Conservation (phyloP, 2,113 vertebrate genomes). For the Catharus fuscescens region DNA sequence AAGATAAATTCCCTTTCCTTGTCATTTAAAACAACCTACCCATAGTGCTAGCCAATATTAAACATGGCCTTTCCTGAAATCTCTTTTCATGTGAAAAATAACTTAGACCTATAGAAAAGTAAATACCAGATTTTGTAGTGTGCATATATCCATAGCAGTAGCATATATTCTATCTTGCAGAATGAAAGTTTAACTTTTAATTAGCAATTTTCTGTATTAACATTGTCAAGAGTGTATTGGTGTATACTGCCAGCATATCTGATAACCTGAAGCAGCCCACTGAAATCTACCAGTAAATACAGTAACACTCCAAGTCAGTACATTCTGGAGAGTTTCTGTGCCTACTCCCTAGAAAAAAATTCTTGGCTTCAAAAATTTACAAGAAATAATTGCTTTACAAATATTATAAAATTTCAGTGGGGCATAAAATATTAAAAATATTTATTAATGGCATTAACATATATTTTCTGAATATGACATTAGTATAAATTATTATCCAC, state of each 20-base stretch:
- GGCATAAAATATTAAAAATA: not conserved
- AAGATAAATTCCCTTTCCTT: not conserved
- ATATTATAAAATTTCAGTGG: not conserved
- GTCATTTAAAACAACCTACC: not conserved
- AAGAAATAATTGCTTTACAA: not conserved
- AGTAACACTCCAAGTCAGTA: not conserved
- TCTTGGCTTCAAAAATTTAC: not conserved
- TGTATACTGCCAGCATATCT: not conserved
- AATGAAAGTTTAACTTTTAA: not conserved
- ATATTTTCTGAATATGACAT: not conserved
- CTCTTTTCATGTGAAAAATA: not conserved
- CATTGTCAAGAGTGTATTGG: not conserved
- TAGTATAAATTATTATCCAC: not conserved
- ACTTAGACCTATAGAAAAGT: not conserved
- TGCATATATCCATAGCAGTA: not conserved
- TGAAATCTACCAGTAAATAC: not conserved
- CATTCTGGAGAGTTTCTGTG: not conserved
- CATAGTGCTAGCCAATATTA: not conserved
- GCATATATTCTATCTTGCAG: not conserved
- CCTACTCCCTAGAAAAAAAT: not conserved
- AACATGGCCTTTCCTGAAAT: not conserved
- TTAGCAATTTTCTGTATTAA: not conserved
- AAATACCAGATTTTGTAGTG: not conserved
- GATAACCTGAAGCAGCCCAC: not conserved
- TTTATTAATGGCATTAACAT: not conserved